Evolutionary conservation across 2,888 invertebrate species (phyloP), one percentile per base, ranked within the genome.

Genomic region (Leucophora obtusa): DNA sequence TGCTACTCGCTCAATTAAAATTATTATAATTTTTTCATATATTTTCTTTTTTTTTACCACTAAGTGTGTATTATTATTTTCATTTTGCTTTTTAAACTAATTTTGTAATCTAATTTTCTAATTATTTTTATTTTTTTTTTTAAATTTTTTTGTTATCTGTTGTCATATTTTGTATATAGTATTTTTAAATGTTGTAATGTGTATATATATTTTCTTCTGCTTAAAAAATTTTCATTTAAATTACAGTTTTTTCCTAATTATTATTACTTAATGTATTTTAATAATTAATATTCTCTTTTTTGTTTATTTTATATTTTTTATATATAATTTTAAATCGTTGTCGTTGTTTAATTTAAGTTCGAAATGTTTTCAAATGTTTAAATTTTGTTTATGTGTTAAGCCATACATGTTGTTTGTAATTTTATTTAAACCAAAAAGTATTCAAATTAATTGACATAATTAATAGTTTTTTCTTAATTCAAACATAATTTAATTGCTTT

Each of bases 341-440:
- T 82, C 73, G 70, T 75, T 82, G 79, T 82, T 73, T 69, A 56
- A 86, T 88, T 83, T 88, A 87, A 88, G 87, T 88, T 89, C 86
- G 87, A 88, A 88, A 88, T 84, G 84, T 85, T 87, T 86, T 85
- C 85, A 85, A 77, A 54, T 59, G 59, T 59, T 70, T 66, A 35
- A 18, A 9, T 68, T 59, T 50, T 60, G 50, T 71, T 69, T 54
- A 1, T 53, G 28, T 56, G 21, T 59, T 56, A 72, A 69, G 54
- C 10, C 7, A 58, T 72, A 51, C 54, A 38, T 50, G n/a, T 60
- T 72, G n/a, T 69, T 73, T 47, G n/a, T 76, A 58, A 62, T 58
- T 66, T 63, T 21, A 80, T 79, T 74, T 80, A 74, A 83, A 76
- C 72, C 60, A 83, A 72, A 53, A n/a, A 21, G 14, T 47, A 51